Evolutionary conservation across 2,113 vertebrate species (phyloP).

Genomic region (Hippotragus niger): DNA sequence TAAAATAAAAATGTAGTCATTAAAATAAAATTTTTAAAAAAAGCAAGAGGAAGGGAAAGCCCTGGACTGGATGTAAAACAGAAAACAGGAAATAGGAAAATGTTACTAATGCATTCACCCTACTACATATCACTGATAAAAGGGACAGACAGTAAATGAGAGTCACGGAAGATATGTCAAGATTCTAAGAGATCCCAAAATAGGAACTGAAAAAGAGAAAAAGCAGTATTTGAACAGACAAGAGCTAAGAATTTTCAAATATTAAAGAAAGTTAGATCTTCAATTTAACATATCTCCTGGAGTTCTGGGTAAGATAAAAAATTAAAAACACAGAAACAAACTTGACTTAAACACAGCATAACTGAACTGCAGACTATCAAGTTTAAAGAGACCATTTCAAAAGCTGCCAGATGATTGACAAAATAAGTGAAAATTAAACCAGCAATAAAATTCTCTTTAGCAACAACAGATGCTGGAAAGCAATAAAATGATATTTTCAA

Average conservation of each 20-base stretch:
- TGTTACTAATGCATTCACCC: neutral
- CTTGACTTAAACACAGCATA: too few species aligned
- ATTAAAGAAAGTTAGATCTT: neutral
- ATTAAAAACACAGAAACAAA: neutral
- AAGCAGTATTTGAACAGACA: neutral
- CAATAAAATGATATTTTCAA: neutral
- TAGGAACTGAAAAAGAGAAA: neutral
- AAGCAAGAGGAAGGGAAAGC: neutral
- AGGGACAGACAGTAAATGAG: neutral
- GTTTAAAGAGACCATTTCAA: neutral
- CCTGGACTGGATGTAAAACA: neutral
- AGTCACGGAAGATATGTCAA: neutral
- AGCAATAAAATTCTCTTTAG: neutral
- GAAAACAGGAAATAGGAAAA: neutral
- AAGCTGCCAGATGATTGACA: neutral
- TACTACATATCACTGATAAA: neutral
- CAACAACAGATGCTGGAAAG: neutral
- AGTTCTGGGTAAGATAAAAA: neutral
- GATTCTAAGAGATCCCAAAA: neutral
- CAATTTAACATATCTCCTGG: neutral
- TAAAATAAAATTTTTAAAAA: neutral
- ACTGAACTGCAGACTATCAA: neutral
- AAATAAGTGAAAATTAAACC: neutral
- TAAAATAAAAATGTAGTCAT: neutral
- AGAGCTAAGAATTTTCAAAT: neutral